Evolutionary conservation across 2,113 vertebrate genomes (phyloP).

Genomic region (Lethenteron reissneri): DNA sequence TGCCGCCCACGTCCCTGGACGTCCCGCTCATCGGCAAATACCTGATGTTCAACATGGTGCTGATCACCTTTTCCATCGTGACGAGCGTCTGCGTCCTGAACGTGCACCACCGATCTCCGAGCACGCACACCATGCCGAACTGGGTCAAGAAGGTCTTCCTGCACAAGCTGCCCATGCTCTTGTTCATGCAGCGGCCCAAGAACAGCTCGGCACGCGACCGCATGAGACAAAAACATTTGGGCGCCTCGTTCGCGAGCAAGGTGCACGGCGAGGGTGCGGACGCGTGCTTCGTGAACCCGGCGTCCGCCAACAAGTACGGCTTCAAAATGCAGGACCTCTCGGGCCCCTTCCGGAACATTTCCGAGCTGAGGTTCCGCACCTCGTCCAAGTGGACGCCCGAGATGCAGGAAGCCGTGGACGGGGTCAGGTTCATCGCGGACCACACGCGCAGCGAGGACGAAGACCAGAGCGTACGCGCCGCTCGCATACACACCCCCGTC

Average conservation of each 20-base stretch:
- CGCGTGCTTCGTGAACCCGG: constrained; percentile 52
- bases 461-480: constrained; percentile 52
- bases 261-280: constrained; percentile 16
- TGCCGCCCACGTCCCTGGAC: constrained; percentile 79
- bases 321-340: constrained; percentile 20
- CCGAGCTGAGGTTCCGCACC: constrained; percentile 27
- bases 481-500: too few species aligned
- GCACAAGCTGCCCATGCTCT: constrained; percentile 52
- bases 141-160: constrained; percentile 83
- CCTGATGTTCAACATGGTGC: constrained; percentile 95
- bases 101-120: constrained; percentile 77
- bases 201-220: constrained; percentile 61
- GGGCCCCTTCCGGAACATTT: constrained; percentile 13
- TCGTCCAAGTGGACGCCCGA: constrained; percentile 31
- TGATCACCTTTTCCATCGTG: constrained; percentile 94
- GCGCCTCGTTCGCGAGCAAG: constrained; percentile 21
- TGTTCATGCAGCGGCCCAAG: constrained; percentile 73
- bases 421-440: constrained; percentile 77
- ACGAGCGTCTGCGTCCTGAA: constrained; percentile 89
- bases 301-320: constrained; percentile 31
- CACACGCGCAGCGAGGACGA: constrained; percentile 87
- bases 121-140: constrained; percentile 74
- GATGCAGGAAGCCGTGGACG: constrained; percentile 65
- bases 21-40: constrained; percentile 89
- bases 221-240: constrained; percentile 34